These are phyloP conservation scores for Bambusicola thoracicus DNA, from an alignment of 2,113 vertebrate species.

Conservation along the genomic window DNA sequence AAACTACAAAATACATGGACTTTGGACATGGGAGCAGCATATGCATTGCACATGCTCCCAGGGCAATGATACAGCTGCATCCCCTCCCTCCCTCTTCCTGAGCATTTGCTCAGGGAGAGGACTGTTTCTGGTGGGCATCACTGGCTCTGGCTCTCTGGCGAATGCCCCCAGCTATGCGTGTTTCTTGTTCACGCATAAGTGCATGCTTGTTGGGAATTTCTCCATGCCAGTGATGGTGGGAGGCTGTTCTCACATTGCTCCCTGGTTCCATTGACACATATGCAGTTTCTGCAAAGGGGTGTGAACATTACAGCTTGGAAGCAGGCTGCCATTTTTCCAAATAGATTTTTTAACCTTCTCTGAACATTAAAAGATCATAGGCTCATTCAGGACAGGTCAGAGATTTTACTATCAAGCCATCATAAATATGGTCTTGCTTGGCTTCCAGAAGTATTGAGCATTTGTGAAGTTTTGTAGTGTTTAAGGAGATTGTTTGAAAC, in stretches of 20 bases:
- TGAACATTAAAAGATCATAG: rapidly evolving
- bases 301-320: not conserved
- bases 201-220: rapidly evolving
- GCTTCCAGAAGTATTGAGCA: not conserved
- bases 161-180: not conserved
- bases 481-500: not conserved
- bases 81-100: not conserved
- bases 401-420: not conserved
- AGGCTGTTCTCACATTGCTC: not conserved
- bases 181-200: rapidly evolving
- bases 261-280: rapidly evolving
- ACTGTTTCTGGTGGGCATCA: no score
- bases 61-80: not conserved
- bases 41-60: not conserved
- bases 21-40: not conserved
- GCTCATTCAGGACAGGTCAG: not conserved
- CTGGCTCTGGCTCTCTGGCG: not conserved
- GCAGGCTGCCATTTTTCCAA: not conserved
- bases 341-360: not conserved
- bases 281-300: rapidly evolving
- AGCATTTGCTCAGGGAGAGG: rapidly evolving
- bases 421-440: not conserved
- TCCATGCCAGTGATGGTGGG: not conserved
- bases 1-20: rapidly evolving
- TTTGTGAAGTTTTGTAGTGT: not conserved